Percentiles rank a stretch among this genome's conserved stretches.
Evolutionary conservation across 2,797 vertebrate species (phyloP).

Genomic region (Margarornis squamiger): DNA sequence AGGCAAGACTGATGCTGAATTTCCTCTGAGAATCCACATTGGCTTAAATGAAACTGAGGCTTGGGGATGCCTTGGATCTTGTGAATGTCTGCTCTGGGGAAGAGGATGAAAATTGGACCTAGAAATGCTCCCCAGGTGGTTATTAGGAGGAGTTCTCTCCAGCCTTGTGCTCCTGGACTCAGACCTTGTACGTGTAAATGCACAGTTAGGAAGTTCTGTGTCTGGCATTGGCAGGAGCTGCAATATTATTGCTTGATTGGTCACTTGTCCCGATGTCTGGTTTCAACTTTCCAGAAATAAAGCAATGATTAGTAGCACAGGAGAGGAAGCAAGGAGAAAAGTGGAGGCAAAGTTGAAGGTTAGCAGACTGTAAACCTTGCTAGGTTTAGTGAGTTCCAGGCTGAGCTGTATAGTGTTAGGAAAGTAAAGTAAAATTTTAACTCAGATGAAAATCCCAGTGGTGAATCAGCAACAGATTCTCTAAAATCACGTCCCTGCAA

Average conservation of each 20-base stretch:
- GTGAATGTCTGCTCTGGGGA: background rate
- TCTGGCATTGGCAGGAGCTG: background rate
- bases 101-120: background rate
- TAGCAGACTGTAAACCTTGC: background rate
- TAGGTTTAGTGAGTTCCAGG: background rate
- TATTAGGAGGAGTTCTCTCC: background rate
- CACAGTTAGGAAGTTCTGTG: background rate
- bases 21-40: background rate
- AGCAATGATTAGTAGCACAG: background rate
- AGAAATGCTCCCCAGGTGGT: background rate
- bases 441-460: background rate
- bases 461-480: conserved; percentile 39
- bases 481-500: background rate
- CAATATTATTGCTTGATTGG: background rate
- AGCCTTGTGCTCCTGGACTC: background rate
- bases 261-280: background rate
- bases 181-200: background rate
- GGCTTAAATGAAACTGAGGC: background rate
- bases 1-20: background rate
- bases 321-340: background rate
- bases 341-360: background rate
- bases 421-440: conserved; percentile 52
- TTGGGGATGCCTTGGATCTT: background rate
- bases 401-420: background rate
- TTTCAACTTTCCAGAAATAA: background rate